Conservation (phyloP, 2,113 vertebrate species). For the Mustelus asterias region DNA sequence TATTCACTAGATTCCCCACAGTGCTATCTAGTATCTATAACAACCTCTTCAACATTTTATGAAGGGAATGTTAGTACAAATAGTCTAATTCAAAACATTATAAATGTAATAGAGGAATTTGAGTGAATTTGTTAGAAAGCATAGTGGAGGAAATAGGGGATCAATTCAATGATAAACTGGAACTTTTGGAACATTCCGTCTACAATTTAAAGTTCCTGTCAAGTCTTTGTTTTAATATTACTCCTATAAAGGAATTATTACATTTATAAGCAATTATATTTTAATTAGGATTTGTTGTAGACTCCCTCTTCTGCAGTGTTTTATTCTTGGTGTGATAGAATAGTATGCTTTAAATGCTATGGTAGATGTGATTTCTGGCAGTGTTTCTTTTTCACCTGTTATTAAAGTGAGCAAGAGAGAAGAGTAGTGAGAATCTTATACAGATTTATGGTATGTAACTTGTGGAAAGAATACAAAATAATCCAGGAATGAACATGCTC, state of each 20-base stretch:
- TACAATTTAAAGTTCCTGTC: not conserved
- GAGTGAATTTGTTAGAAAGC: not conserved
- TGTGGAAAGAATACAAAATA: not conserved
- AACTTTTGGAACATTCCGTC: no score
- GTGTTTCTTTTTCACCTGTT: not conserved
- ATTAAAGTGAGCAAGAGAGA: not conserved
- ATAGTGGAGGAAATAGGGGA: not conserved
- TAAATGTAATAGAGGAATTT: not conserved
- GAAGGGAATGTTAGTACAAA: not conserved
- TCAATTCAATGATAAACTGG: not conserved
- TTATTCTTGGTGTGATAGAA: not conserved
- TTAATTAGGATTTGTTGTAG: not conserved
- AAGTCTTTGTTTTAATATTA: not conserved
- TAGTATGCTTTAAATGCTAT: not conserved
- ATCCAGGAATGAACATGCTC: not conserved
- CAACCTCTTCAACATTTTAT: not conserved
- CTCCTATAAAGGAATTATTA: not conserved
- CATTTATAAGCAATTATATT: not conserved
- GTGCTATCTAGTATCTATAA: not conserved
- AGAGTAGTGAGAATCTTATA: not conserved
- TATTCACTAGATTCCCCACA: not conserved
- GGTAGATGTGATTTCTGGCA: not conserved
- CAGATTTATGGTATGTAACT: not conserved
- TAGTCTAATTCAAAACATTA: not conserved
- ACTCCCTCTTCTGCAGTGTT: not conserved